A percentile compares a stretch with the other conserved stretches of the same genome.
Evolutionary conservation across 2,113 vertebrate genomes (phyloP).

Genomic region (Axis porcinus): DNA sequence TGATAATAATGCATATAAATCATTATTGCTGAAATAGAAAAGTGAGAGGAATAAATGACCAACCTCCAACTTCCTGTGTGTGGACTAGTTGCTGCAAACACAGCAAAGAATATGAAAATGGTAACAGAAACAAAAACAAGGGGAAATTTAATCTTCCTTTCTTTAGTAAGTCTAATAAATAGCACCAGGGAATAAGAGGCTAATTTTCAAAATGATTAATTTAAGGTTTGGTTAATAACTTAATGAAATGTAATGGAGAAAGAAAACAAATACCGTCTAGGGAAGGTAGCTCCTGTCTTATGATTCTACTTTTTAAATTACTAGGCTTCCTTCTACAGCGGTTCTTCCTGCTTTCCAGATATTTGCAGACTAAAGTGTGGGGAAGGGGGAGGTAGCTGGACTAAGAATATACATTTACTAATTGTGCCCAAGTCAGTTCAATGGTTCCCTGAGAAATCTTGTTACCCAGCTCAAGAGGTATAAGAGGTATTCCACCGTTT

Average conservation of each 20-base stretch:
- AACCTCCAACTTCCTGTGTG: neutral
- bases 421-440: neutral
- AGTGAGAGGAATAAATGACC: neutral
- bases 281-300: neutral
- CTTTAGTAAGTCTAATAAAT: conserved; percentile 9
- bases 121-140: neutral
- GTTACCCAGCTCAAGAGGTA: neutral
- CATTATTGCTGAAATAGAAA: conserved; percentile 39
- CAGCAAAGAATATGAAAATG: neutral
- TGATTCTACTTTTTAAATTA: neutral
- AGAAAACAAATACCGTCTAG: neutral
- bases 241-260: conserved; percentile 37
- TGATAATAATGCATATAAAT: neutral
- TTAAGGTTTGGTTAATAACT: conserved; percentile 33
- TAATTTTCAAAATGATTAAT: conserved; percentile 26
- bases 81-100: neutral
- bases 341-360: neutral
- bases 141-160: conserved; percentile 11
- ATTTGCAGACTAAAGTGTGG: neutral
- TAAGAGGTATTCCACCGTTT: neutral
- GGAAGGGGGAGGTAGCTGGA: neutral
- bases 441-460: neutral
- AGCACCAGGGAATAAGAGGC: neutral
- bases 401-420: neutral
- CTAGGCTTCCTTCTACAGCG: neutral